Percentiles rank a stretch among this genome's conserved stretches.
These are phyloP conservation scores for Campylomormyrus numenius DNA, from an alignment of 2,113 vertebrate genomes.

Conservation along the genomic window DNA sequence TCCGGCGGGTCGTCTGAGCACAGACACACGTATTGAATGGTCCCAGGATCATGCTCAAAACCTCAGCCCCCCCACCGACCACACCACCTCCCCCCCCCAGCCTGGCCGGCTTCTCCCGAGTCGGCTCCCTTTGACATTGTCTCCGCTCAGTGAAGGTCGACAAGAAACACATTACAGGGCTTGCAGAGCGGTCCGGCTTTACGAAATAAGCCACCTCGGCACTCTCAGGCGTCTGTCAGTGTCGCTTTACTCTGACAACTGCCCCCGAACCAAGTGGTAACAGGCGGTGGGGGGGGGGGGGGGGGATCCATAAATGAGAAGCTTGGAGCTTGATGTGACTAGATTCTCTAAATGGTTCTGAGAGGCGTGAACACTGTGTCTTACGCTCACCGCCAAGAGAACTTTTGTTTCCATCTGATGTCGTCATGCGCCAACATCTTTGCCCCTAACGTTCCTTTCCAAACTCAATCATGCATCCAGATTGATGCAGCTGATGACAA, in stretches of 20 bases:
- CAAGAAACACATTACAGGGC: constrained; percentile 15
- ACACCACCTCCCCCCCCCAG: not conserved
- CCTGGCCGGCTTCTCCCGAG: not conserved
- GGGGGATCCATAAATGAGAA: not conserved
- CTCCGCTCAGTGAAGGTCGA: constrained; percentile 46
- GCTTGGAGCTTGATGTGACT: constrained; percentile 1
- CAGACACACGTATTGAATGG: constrained; percentile 25
- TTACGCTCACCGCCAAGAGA: not conserved
- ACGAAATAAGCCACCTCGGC: constrained; percentile 20
- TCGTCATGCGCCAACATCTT: not conserved
- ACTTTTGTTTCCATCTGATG: not conserved
- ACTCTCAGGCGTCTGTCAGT: not conserved
- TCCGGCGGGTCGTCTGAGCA: constrained; percentile 22
- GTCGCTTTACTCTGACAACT: constrained; percentile 24
- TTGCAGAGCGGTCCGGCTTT: constrained; percentile 10
- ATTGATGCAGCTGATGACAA: not conserved
- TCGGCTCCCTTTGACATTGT: constrained; percentile 43
- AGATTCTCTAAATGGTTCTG: not conserved
- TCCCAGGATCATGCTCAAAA: constrained; percentile 27
- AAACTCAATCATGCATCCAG: not conserved
- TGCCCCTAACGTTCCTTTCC: not conserved
- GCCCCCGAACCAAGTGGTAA: constrained; percentile 2
- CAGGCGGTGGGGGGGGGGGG: not conserved
- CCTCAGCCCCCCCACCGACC: not conserved
- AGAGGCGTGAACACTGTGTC: not conserved